Conservation (phyloP, 2,888 invertebrate genomes). For the Aphidoletes aphidimyza region DNA sequence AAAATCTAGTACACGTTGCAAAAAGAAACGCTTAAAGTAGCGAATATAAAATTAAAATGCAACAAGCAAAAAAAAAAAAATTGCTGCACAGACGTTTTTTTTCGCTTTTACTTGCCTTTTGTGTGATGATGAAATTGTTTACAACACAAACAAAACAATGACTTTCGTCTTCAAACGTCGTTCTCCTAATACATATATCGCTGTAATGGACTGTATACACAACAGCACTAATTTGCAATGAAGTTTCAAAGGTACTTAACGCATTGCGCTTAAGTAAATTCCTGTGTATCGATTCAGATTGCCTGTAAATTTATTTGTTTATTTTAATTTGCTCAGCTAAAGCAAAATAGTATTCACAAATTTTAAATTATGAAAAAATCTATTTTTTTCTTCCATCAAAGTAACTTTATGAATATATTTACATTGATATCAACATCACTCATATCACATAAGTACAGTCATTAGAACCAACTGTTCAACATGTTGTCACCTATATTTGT, state of each 20-base stretch:
- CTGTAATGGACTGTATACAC: background rate
- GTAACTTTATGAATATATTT: background rate
- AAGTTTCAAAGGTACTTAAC: background rate
- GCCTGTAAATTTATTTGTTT: too few relatives aligned
- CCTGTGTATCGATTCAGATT: too few relatives aligned
- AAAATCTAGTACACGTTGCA: background rate
- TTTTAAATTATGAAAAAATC: too few relatives aligned
- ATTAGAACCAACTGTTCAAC: background rate
- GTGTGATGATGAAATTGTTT: constrained; percentile 45
- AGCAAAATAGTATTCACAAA: too few relatives aligned
- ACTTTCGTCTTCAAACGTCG: background rate
- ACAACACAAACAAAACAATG: constrained; percentile 50
- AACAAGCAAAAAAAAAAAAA: background rate
- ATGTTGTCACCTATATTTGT: background rate
- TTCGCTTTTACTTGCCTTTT: background rate
- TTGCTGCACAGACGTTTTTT: background rate
- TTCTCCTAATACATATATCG: background rate
- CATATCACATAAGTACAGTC: background rate
- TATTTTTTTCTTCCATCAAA: background rate
- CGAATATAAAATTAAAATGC: background rate
- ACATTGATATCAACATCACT: background rate
- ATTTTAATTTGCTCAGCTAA: too few relatives aligned
- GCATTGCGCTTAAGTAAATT: background rate
- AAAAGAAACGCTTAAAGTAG: background rate
- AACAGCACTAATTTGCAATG: background rate